Conservation (phyloP, 2,888 invertebrate species). For the Chrysina gloriosa region DNA sequence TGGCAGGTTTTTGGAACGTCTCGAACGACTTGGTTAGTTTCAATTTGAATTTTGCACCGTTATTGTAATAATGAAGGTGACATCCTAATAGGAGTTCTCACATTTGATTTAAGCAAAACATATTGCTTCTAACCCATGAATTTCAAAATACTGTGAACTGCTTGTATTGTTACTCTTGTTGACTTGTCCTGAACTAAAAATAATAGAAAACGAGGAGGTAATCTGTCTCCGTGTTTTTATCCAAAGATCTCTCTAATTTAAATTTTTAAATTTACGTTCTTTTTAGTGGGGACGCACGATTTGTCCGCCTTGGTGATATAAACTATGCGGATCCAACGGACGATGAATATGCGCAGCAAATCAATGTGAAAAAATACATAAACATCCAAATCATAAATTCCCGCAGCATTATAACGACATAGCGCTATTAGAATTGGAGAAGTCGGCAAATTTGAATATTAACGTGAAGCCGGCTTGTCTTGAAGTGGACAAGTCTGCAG, state of each 20-base stretch:
- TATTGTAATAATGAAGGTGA: no score
- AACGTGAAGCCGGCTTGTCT: constrained; percentile 65
- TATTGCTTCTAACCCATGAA: not conserved
- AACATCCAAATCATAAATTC: constrained; percentile 62
- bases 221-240: no score
- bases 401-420: constrained; percentile 67
- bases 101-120: no score
- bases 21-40: no score
- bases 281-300: constrained; percentile 1
- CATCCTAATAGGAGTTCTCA: no score
- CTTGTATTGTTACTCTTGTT: not conserved
- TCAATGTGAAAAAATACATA: constrained; percentile 56
- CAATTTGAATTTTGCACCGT: no score
- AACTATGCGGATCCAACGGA: constrained; percentile 57
- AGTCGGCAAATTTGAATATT: constrained; percentile 58
- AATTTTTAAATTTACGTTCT: constrained; percentile 17
- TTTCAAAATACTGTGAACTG: not conserved
- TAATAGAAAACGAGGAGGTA: not conserved
- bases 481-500: constrained; percentile 45
- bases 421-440: constrained; percentile 64
- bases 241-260: not conserved
- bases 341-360: constrained; percentile 54
- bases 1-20: no score
- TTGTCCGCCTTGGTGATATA: constrained; percentile 64
- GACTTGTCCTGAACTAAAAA: not conserved